Percentiles rank a stretch among this genome's conserved stretches.
Conservation (phyloP, 2,888 invertebrate species). For the Onchidella celtica region DNA sequence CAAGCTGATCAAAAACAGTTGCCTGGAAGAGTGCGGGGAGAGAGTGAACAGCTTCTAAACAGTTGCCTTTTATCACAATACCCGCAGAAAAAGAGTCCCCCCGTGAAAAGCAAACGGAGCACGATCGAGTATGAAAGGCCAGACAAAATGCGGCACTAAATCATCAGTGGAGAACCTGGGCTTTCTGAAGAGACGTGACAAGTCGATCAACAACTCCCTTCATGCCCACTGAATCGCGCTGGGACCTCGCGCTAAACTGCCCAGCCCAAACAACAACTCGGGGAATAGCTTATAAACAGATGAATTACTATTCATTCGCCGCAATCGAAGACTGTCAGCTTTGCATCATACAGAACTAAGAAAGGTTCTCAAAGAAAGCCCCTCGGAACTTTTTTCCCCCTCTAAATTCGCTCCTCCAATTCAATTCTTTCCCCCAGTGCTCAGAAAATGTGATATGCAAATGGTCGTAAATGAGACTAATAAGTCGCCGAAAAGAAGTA, state of each 20-base stretch:
- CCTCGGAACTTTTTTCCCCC: background rate
- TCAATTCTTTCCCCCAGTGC: constrained; percentile 24
- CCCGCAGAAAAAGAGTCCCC: constrained; percentile 32
- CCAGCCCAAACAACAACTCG: constrained; percentile 28
- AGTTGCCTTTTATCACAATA: constrained; percentile 37
- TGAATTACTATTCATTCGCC: constrained; percentile 42
- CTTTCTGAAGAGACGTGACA: constrained; percentile 50
- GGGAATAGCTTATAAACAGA: constrained; percentile 45
- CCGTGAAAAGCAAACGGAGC: constrained; percentile 46
- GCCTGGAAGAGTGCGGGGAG: constrained; percentile 34
- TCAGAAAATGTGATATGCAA: constrained; percentile 21
- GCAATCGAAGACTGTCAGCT: constrained; percentile 44
- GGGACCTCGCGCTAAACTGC: constrained; percentile 28
- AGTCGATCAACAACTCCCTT: constrained; percentile 52
- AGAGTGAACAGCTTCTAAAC: constrained; percentile 49
- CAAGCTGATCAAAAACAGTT: constrained; percentile 56
- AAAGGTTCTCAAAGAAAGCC: constrained; percentile 28
- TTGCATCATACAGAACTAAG: constrained; percentile 43
- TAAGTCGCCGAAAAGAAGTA: constrained; percentile 42
- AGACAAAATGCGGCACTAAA: constrained; percentile 51
- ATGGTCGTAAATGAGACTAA: constrained; percentile 45
- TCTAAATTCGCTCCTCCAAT: background rate
- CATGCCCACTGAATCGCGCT: constrained; percentile 38
- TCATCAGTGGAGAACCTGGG: constrained; percentile 46
- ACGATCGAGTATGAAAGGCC: constrained; percentile 36